phyloP scores from a whole-genome alignment of 2,888 invertebrate genomes.

The Agriopis marginaria region DNA sequence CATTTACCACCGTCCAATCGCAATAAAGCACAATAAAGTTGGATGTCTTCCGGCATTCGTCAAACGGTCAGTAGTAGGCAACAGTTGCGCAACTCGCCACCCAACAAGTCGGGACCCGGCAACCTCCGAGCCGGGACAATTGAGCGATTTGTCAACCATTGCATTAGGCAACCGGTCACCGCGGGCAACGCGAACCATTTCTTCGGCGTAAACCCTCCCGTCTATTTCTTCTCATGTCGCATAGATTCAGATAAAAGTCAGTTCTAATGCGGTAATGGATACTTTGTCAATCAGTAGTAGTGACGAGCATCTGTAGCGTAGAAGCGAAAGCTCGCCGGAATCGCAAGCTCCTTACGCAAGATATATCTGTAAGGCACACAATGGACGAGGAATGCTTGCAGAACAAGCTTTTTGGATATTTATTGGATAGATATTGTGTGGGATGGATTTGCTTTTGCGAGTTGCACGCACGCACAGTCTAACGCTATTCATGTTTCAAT shows the following conservation, averaged over 20 bases:
- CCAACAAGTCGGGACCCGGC: constrained; percentile 70
- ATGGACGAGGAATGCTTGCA: constrained; percentile 80
- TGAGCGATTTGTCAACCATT: constrained; percentile 84
- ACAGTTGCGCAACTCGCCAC: constrained; percentile 75
- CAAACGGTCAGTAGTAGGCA: constrained; percentile 67
- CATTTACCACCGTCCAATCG: constrained; percentile 72
- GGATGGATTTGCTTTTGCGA: constrained; percentile 77
- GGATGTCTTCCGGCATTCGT: constrained; percentile 80
- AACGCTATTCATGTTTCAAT: constrained; percentile 58
- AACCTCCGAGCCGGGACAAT: constrained; percentile 75
- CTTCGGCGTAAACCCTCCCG: constrained; percentile 52
- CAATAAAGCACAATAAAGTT: constrained; percentile 79
- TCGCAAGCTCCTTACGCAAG: constrained; percentile 80
- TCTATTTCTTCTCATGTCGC: constrained; percentile 68
- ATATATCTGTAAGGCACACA: constrained; percentile 82
- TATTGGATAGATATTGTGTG: constrained; percentile 85
- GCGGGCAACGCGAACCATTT: constrained; percentile 63
- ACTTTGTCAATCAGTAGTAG: constrained; percentile 70
- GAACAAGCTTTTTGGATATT: constrained; percentile 86
- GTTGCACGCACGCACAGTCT: constrained; percentile 62
- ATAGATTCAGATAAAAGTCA: constrained; percentile 64
- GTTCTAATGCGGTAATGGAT: constrained; percentile 72
- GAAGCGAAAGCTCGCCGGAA: constrained; percentile 71
- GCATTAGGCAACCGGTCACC: constrained; percentile 77
- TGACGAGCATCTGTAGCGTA: constrained; percentile 70